Percentiles rank a stretch among this genome's conserved stretches.
phyloP scores from a whole-genome alignment of 53 echinoderm and acorn worm genomes.

The Astropecten irregularis region DNA sequence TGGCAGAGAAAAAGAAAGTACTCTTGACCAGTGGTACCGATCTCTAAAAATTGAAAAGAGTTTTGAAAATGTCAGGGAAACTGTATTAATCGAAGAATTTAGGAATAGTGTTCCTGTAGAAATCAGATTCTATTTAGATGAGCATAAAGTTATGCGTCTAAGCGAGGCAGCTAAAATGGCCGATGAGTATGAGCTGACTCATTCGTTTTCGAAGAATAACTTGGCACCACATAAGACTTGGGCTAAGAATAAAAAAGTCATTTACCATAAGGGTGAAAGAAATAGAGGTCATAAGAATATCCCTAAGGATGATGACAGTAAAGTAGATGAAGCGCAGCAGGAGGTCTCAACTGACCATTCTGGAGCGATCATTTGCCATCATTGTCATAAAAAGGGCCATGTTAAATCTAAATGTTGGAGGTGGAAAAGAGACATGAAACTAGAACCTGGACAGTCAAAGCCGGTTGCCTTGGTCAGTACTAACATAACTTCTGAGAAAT shows the following conservation, averaged over 20 bases:
- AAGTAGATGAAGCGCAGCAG: no score
- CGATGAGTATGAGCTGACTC: no score
- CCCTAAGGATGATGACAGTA: no score
- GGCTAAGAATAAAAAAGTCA: no score
- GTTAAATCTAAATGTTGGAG: not conserved
- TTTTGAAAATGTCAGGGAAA: slow-evolving; percentile 3
- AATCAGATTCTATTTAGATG: slow-evolving; percentile 44
- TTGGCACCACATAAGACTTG: no score
- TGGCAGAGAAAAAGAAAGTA: slow-evolving; percentile 27
- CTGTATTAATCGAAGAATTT: slow-evolving; percentile 47
- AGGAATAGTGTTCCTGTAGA: slow-evolving; percentile 28
- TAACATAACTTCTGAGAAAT: not conserved
- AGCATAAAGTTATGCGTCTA: no score
- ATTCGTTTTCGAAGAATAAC: no score
- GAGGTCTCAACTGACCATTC: no score
- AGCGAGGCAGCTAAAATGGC: no score
- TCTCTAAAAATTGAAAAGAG: slow-evolving; percentile 43
- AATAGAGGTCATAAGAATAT: no score
- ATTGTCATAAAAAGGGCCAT: not conserved
- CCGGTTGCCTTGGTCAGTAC: not conserved
- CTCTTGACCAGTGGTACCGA: slow-evolving; percentile 43
- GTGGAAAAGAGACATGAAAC: not conserved
- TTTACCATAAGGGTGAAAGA: no score
- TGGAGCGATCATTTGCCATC: no score
- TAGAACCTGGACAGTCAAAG: not conserved